These are phyloP conservation scores for Holothuria leucospilota DNA, from an alignment of 53 echinoderm and acorn worm species.

Conservation along the genomic window DNA sequence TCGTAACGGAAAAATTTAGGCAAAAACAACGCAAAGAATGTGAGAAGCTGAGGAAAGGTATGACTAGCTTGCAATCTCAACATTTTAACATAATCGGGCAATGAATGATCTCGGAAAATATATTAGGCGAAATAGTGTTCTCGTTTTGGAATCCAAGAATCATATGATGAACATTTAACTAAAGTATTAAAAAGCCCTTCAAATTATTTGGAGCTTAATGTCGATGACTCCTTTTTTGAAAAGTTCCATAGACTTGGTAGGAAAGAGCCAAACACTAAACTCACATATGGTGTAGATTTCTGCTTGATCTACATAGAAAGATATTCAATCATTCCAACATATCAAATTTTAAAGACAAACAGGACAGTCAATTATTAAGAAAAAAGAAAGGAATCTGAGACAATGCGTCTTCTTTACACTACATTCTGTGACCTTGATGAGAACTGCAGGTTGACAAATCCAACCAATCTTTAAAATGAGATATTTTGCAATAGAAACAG, in stretches of 20 bases:
- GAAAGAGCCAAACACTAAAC: background rate
- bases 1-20: too few species aligned
- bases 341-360: too few species aligned
- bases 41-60: constrained; percentile 1
- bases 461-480: too few species aligned
- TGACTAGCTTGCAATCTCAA: background rate
- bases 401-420: too few species aligned
- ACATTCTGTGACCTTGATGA: too few species aligned
- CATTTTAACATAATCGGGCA: constrained; percentile 4
- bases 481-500: too few species aligned
- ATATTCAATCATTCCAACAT: too few species aligned
- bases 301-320: too few species aligned
- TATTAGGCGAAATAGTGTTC: background rate
- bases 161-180: background rate
- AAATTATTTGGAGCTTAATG: background rate
- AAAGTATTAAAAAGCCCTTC: background rate
- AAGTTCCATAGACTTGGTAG: background rate
- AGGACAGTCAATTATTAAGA: too few species aligned
- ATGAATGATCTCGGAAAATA: background rate
- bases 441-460: too few species aligned
- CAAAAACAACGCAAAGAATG: constrained; percentile 20
- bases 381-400: too few species aligned
- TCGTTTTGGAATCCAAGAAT: constrained; percentile 3
- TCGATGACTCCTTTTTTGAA: constrained; percentile 3
- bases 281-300: too few species aligned